A percentile compares a stretch with the other conserved stretches of the same genome.
phyloP scores from a whole-genome alignment of 2,888 invertebrate species.

The Meandrusa payeni region DNA sequence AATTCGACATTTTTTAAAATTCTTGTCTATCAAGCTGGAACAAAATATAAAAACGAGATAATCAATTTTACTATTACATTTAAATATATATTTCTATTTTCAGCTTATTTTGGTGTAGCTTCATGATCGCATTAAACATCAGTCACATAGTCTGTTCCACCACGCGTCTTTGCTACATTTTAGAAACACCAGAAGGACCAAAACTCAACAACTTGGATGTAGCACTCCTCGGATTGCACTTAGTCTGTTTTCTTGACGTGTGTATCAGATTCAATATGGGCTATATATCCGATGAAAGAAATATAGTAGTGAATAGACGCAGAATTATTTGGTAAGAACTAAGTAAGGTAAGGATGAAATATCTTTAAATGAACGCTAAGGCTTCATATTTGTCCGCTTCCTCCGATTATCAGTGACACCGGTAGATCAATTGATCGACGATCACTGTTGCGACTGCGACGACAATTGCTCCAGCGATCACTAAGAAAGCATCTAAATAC shows the following conservation, averaged over 20 bases:
- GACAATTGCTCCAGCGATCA: too few relatives aligned
- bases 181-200: conserved; percentile 30
- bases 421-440: too few relatives aligned
- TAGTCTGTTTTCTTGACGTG: conserved; percentile 50
- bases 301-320: conserved; percentile 42
- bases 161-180: conserved; percentile 42
- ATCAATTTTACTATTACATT: too few relatives aligned
- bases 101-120: conserved; percentile 48
- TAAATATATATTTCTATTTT: conserved; percentile 25
- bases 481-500: too few relatives aligned
- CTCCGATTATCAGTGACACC: too few relatives aligned
- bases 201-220: conserved; percentile 34
- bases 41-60: too few relatives aligned
- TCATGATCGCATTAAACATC: conserved; percentile 44
- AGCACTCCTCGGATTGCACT: conserved; percentile 39
- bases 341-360: too few relatives aligned
- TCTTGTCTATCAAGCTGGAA: too few relatives aligned
- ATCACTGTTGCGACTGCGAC: too few relatives aligned
- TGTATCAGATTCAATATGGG: conserved; percentile 53
- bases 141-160: conserved; percentile 42
- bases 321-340: conserved; percentile 44
- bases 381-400: too few relatives aligned
- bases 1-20: too few relatives aligned
- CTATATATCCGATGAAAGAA: conserved; percentile 34
- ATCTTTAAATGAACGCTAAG: too few relatives aligned